These are phyloP conservation scores for Cirrhinus molitorella DNA, from an alignment of 2,797 vertebrate genomes.

Conservation along the genomic window DNA sequence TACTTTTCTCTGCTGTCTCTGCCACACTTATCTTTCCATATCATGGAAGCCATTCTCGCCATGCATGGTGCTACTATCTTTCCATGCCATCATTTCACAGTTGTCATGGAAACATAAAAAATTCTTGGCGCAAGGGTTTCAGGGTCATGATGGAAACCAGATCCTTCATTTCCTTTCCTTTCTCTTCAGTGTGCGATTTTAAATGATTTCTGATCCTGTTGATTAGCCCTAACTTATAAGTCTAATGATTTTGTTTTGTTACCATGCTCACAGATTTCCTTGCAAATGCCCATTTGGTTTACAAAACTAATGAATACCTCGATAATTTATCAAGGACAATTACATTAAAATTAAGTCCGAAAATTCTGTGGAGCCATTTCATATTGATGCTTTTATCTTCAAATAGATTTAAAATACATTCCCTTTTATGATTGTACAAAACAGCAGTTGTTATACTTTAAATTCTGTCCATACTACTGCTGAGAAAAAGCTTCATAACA, in stretches of 20 bases:
- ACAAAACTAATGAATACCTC: neutral
- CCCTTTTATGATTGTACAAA: neutral
- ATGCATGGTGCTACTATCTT: conserved; percentile 15
- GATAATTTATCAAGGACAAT: neutral
- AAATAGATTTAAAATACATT: neutral
- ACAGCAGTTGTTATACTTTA: neutral
- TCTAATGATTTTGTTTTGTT: neutral
- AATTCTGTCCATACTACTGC: neutral
- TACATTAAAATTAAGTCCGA: neutral
- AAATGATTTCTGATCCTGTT: neutral
- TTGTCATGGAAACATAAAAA: conserved; percentile 59
- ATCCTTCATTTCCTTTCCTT: neutral
- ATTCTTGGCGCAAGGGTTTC: conserved; percentile 28
- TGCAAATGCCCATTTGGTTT: neutral
- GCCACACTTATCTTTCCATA: neutral
- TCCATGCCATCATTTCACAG: conserved; percentile 42
- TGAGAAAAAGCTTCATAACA: neutral
- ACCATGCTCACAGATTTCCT: neutral
- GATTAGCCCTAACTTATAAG: neutral
- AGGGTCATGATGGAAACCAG: conserved; percentile 49
- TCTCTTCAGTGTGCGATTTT: conserved; percentile 9
- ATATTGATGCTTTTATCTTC: neutral
- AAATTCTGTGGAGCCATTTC: neutral
- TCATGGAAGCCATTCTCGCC: conserved; percentile 19
- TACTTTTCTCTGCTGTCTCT: conserved; percentile 5